phyloP scores from a whole-genome alignment of 64 coral and sea anemone genomes.

The Pocillopora verrucosa region DNA sequence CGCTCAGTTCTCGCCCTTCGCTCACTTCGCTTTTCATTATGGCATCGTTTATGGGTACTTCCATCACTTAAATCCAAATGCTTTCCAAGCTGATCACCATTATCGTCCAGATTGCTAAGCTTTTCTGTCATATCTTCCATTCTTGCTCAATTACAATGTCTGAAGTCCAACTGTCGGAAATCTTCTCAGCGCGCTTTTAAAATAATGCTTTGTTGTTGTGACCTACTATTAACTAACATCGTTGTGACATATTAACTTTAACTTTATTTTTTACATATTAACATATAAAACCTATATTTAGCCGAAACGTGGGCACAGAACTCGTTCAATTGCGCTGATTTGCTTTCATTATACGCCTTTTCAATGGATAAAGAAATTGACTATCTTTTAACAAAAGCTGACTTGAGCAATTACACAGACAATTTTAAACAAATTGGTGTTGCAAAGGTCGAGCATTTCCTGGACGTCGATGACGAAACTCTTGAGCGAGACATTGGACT shows the following conservation, averaged over 20 bases:
- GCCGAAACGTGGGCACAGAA: constrained; percentile 24
- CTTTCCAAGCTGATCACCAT: constrained; percentile 18
- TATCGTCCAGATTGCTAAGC: constrained; percentile 38
- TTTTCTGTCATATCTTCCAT: constrained; percentile 40
- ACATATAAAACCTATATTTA: background rate
- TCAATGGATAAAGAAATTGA: background rate
- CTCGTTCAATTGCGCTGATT: constrained; percentile 19
- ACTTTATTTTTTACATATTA: background rate
- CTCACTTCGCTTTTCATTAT: constrained; percentile 10
- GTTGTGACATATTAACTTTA: constrained; percentile 16
- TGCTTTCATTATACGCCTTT: constrained; percentile 18
- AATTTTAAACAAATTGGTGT: constrained; percentile 38
- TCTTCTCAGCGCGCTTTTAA: constrained; percentile 22
- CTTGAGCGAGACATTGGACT: background rate
- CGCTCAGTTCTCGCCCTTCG: constrained; percentile 52
- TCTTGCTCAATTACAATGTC: background rate
- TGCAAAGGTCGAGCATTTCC: constrained; percentile 22
- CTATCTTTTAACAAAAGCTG: background rate
- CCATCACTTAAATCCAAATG: constrained; percentile 23
- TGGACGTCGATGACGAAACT: background rate
- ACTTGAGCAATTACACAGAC: constrained; percentile 36
- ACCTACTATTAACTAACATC: background rate
- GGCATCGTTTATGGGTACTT: background rate
- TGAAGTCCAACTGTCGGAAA: background rate
- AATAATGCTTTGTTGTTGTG: constrained; percentile 40